These are phyloP conservation scores for Nerophis lumbriciformis DNA, from an alignment of 2,113 vertebrate genomes.

Conservation along the genomic window DNA sequence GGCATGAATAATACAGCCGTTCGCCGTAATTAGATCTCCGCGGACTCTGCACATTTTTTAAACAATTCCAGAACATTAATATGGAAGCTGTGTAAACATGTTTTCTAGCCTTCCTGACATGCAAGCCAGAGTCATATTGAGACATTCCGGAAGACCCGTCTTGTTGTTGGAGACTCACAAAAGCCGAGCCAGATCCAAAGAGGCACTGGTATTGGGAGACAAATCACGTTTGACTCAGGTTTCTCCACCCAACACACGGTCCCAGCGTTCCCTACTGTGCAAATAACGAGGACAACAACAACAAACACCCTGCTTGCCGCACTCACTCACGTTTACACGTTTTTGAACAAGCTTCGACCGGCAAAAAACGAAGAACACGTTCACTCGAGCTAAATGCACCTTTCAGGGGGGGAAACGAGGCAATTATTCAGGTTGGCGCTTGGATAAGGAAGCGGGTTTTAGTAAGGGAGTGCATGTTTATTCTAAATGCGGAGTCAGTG, in stretches of 20 bases:
- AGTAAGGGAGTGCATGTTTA: slow-evolving; percentile 40
- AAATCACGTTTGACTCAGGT: slow-evolving; percentile 68
- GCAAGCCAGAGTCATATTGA: slow-evolving; percentile 63
- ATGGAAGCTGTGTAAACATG: slow-evolving; percentile 63
- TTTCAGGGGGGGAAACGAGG: neutral
- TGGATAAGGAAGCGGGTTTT: slow-evolving; percentile 35
- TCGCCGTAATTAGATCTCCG: slow-evolving; percentile 64
- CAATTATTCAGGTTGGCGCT: slow-evolving; percentile 28
- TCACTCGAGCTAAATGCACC: slow-evolving; percentile 21
- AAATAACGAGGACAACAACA: slow-evolving; percentile 59
- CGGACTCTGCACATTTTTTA: slow-evolving; percentile 59
- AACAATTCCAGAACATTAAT: slow-evolving; percentile 64
- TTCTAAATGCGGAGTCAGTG: slow-evolving; percentile 48
- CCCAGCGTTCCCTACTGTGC: slow-evolving; percentile 60
- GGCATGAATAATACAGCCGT: slow-evolving; percentile 61
- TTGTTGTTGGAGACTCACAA: slow-evolving; percentile 68
- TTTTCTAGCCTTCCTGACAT: slow-evolving; percentile 61
- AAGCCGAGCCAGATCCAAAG: slow-evolving; percentile 68
- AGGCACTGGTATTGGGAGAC: slow-evolving; percentile 66
- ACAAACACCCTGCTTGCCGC: slow-evolving; percentile 58
- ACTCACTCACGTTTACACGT: slow-evolving; percentile 54
- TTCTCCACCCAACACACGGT: slow-evolving; percentile 38
- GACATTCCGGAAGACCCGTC: slow-evolving; percentile 63
- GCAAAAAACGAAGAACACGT: neutral
- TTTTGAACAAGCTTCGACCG: slow-evolving; percentile 44